Evolutionary conservation across 2,113 vertebrate genomes (phyloP).

Genomic region (Oxyruncus cristatus): DNA sequence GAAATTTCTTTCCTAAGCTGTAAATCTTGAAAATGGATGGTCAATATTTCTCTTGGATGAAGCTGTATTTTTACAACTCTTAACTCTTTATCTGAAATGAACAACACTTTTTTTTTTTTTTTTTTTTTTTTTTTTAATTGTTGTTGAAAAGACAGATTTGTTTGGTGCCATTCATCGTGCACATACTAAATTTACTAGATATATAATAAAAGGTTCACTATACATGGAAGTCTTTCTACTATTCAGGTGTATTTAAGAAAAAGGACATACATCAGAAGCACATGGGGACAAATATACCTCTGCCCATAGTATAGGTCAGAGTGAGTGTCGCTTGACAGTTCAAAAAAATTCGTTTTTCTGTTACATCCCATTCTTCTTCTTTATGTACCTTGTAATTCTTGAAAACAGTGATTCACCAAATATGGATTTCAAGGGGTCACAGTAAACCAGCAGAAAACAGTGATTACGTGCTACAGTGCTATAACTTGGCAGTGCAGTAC

Average conservation of each 20-base stretch:
- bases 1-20: constrained; percentile 10
- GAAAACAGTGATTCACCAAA: neutral
- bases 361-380: neutral
- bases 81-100: constrained; percentile 2
- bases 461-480: neutral
- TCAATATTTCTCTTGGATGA: neutral
- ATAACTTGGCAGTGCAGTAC: neutral
- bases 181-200: neutral
- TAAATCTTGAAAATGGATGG: neutral
- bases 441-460: neutral
- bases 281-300: neutral
- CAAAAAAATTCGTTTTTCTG: neutral
- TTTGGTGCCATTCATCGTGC: neutral
- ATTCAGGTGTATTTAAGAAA: neutral
- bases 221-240: neutral
- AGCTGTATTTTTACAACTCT: neutral
- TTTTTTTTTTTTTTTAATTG: neutral
- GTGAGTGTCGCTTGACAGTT: neutral
- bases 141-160: neutral
- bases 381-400: neutral
- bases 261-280: neutral
- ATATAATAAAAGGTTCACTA: neutral
- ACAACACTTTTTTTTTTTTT: neutral
- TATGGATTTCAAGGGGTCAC: neutral
- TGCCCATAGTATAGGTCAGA: neutral